phyloP scores from a whole-genome alignment of 2,888 invertebrate species.

The Hyppa rectilinea region DNA sequence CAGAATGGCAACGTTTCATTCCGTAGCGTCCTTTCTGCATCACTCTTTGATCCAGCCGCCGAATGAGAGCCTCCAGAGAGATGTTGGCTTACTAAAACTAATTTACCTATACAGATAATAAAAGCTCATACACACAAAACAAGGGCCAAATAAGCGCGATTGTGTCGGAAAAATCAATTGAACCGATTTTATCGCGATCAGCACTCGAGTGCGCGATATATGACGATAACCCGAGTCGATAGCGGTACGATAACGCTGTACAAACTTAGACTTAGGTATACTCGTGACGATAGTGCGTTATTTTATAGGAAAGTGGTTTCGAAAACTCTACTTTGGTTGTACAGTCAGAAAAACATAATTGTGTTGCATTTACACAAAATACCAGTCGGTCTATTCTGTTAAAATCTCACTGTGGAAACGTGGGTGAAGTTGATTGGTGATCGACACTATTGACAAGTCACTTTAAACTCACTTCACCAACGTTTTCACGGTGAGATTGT shows the following conservation, averaged over 20 bases:
- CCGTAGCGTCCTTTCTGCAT: neutral
- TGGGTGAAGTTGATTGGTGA: too few relatives aligned
- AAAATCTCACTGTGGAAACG: too few relatives aligned
- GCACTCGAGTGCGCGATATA: constrained; percentile 76
- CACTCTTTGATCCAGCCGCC: constrained; percentile 3
- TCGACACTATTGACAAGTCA: too few relatives aligned
- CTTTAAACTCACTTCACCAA: too few relatives aligned
- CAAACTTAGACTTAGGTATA: constrained; percentile 67
- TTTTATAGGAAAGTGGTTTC: constrained; percentile 14
- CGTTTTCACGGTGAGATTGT: too few relatives aligned
- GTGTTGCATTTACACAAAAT: too few relatives aligned
- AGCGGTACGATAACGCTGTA: constrained; percentile 63
- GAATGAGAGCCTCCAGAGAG: neutral
- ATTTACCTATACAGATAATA: constrained; percentile 52
- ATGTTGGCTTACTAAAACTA: constrained; percentile 36
- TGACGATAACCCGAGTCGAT: constrained; percentile 73
- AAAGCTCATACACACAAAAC: constrained; percentile 63
- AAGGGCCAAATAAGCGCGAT: constrained; percentile 68
- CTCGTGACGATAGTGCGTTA: constrained; percentile 51
- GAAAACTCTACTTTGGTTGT: neutral
- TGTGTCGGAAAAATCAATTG: constrained; percentile 87
- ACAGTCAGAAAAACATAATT: neutral
- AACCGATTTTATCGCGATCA: constrained; percentile 85
- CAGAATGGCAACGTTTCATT: too few relatives aligned
- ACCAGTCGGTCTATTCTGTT: too few relatives aligned